phyloP scores from a whole-genome alignment of 2,113 vertebrate genomes.

The Rhinoptilus africanus region DNA sequence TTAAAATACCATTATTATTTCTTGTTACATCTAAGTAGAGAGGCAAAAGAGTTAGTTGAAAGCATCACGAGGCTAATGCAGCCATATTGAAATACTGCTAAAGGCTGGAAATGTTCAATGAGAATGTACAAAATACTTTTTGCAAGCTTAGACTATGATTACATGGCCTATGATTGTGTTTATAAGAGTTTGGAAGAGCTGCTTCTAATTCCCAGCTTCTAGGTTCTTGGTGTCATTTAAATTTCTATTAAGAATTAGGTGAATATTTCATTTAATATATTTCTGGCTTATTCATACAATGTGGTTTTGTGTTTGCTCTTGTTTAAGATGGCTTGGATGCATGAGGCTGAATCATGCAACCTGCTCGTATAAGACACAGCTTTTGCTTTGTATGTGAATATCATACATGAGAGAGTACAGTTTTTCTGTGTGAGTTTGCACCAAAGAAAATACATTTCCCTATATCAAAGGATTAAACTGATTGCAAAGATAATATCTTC shows the following conservation, averaged over 20 bases:
- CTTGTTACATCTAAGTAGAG: neutral
- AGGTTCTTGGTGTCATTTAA: neutral
- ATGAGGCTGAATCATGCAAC: neutral
- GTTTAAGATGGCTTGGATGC: neutral
- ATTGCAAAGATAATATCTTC: neutral
- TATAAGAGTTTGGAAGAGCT: neutral
- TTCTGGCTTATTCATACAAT: neutral
- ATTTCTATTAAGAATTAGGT: neutral
- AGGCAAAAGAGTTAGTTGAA: neutral
- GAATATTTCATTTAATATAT: neutral
- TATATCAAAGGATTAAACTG: neutral
- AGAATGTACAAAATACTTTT: neutral
- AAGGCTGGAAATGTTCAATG: neutral
- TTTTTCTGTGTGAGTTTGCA: neutral
- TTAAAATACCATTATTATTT: neutral
- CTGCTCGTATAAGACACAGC: neutral
- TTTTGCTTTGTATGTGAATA: neutral
- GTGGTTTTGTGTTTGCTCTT: neutral
- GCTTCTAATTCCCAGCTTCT: neutral
- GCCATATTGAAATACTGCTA: neutral
- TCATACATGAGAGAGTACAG: neutral
- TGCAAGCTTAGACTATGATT: neutral
- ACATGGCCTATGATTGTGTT: neutral
- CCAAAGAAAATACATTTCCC: neutral
- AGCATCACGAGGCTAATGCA: neutral